phyloP scores from a whole-genome alignment of 2,797 vertebrate species.

The Diplodus puntazzo region DNA sequence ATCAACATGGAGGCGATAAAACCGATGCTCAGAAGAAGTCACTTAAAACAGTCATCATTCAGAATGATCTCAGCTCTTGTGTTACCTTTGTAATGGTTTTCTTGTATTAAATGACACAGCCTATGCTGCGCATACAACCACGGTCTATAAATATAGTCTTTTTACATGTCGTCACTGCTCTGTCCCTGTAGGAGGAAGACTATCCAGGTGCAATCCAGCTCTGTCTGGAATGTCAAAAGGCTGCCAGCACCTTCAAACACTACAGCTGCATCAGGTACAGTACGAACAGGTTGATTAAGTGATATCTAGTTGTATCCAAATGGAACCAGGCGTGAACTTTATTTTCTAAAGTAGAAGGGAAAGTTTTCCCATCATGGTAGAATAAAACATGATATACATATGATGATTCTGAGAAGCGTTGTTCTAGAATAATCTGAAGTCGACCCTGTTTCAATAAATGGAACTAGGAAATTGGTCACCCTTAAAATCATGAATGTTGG shows the following conservation, averaged over 20 bases:
- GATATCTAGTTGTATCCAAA: constrained; percentile 15
- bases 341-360: not conserved
- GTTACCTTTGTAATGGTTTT: not conserved
- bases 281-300: constrained; percentile 38
- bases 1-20: constrained; percentile 17
- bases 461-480: not conserved
- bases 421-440: constrained; percentile 9
- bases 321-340: not conserved
- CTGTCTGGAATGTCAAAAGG: constrained; percentile 98
- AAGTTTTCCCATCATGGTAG: not conserved
- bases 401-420: not conserved
- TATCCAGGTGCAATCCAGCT: constrained; percentile 98
- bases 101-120: not conserved
- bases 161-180: not conserved
- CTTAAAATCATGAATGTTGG: constrained; percentile 4
- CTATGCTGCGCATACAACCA: not conserved
- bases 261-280: constrained; percentile 98
- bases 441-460: not conserved
- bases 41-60: not conserved
- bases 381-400: constrained; percentile 4
- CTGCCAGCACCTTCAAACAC: constrained; percentile 99
- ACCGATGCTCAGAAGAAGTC: constrained; percentile 1
- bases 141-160: not conserved
- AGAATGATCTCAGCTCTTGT: not conserved
- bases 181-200: constrained; percentile 93